Percentiles rank a stretch among this genome's conserved stretches.
Evolutionary conservation across 2,888 invertebrate genomes (phyloP).

Genomic region (Branchipolynoe longqiensis): DNA sequence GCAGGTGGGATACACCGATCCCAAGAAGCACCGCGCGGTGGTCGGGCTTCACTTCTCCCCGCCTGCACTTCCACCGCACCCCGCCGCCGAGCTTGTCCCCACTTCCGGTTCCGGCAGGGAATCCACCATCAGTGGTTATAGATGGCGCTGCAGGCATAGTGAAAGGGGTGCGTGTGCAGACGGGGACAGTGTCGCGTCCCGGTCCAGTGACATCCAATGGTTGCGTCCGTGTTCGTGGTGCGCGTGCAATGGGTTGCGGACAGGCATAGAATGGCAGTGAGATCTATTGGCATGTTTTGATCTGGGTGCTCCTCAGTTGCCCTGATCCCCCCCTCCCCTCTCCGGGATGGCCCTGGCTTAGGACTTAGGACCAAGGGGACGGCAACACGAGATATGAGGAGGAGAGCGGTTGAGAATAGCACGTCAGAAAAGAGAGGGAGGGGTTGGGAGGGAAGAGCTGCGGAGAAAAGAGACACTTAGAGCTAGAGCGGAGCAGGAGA

Average conservation of each 20-base stretch:
- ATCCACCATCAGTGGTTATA: too few species aligned
- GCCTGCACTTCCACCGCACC: neutral
- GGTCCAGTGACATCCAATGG: constrained; percentile 5
- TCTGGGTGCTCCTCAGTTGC: neutral
- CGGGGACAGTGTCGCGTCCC: constrained; percentile 8
- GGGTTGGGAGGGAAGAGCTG: neutral
- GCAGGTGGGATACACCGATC: too few species aligned
- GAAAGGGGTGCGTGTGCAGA: constrained; percentile 28
- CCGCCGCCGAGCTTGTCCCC: neutral
- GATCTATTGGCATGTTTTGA: constrained; percentile 33
- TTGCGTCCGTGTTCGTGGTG: neutral
- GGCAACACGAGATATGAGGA: neutral
- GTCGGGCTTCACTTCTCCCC: too few species aligned
- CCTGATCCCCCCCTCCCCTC: neutral
- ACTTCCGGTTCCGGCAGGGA: constrained; percentile 4
- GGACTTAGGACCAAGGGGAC: neutral
- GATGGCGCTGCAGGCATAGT: constrained; percentile 24
- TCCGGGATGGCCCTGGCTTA: neutral
- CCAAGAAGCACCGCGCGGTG: too few species aligned
- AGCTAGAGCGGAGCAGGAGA: neutral
- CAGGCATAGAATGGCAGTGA: constrained; percentile 16
- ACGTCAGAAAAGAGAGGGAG: neutral
- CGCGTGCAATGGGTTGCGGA: neutral
- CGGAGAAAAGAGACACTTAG: neutral
- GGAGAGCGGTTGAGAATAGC: neutral